phyloP scores from a whole-genome alignment of 2,888 invertebrate species.

The Agonopterix arenella region DNA sequence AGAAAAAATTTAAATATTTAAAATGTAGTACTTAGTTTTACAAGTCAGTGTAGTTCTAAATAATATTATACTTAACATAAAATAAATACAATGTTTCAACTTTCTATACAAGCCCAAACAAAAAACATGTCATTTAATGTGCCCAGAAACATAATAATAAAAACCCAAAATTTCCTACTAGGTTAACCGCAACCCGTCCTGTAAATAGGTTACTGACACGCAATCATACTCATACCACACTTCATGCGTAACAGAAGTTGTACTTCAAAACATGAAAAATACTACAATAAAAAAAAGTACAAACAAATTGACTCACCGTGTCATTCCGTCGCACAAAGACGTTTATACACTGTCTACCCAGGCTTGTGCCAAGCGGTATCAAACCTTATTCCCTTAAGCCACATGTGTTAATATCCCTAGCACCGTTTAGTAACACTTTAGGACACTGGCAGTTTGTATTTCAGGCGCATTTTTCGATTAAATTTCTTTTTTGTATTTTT shows the following conservation, averaged over 20 bases:
- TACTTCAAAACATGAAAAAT: not conserved
- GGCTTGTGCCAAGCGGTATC: conserved; percentile 70
- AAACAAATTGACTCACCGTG: conserved; percentile 49
- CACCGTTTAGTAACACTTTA: conserved; percentile 30
- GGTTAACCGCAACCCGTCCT: not conserved
- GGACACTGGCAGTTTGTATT: conserved; percentile 10
- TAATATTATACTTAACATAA: too few relatives aligned
- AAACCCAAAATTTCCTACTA: not conserved
- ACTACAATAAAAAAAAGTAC: not conserved
- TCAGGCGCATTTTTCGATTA: conserved; percentile 11
- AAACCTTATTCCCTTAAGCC: conserved; percentile 63
- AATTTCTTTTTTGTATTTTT: conserved; percentile 9
- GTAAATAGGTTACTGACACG: not conserved
- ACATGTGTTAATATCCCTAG: conserved; percentile 60
- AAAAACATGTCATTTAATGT: too few relatives aligned
- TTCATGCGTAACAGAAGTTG: not conserved
- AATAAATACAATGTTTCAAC: too few relatives aligned
- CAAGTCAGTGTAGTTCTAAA: too few relatives aligned
- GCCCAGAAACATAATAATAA: too few relatives aligned
- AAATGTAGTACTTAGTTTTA: too few relatives aligned
- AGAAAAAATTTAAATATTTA: too few relatives aligned
- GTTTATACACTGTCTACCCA: conserved; percentile 52
- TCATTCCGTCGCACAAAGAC: conserved; percentile 62
- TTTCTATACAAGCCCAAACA: too few relatives aligned
- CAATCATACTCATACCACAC: not conserved